A percentile compares a stretch with the other conserved stretches of the same genome.
These are phyloP conservation scores for Liparis tanakae DNA, from an alignment of 2,797 vertebrate genomes.

Conservation along the genomic window DNA sequence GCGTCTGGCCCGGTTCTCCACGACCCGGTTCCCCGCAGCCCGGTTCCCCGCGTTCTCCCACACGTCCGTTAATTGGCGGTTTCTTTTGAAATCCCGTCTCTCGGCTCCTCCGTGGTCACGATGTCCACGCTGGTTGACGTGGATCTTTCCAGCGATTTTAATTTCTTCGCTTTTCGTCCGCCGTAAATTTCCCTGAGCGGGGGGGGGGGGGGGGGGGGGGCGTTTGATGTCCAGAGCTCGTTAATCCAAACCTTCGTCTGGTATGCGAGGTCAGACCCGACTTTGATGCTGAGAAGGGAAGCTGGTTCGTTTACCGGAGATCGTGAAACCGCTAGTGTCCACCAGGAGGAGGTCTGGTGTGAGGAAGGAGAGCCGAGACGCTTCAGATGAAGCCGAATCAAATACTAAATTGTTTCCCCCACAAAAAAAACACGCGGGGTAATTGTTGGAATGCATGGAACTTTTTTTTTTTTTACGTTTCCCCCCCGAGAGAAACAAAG, in stretches of 20 bases:
- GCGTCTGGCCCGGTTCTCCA: conserved; percentile 56
- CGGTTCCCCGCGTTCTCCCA: conserved; percentile 62
- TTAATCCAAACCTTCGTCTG: conserved; percentile 78
- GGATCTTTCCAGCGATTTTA: conserved; percentile 46
- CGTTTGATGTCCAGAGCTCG: conserved; percentile 77
- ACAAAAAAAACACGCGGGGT: conserved; percentile 25
- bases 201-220: conserved; percentile 45
- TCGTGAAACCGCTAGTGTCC: conserved; percentile 65
- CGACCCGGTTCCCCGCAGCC: conserved; percentile 43
- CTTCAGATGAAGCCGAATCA: conserved; percentile 25
- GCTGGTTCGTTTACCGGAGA: conserved; percentile 52
- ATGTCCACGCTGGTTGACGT: conserved; percentile 61
- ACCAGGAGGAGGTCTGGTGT: conserved; percentile 58
- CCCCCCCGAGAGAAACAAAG: conserved; percentile 44
- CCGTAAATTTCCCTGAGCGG: conserved; percentile 57
- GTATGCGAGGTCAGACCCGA: conserved; percentile 78
- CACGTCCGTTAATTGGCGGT: conserved; percentile 71
- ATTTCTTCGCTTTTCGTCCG: conserved; percentile 30
- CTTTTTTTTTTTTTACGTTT: conserved; percentile 25
- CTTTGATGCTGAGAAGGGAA: conserved; percentile 76
- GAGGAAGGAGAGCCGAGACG: not conserved
- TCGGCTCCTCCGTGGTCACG: conserved; percentile 56
- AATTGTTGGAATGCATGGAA: conserved; percentile 64
- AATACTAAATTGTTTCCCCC: conserved; percentile 46
- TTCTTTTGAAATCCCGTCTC: conserved; percentile 56